Base-by-base conservation (phyloP, 2,797 vertebrate genomes). In the Tachyglossus aculeatus region DNA sequence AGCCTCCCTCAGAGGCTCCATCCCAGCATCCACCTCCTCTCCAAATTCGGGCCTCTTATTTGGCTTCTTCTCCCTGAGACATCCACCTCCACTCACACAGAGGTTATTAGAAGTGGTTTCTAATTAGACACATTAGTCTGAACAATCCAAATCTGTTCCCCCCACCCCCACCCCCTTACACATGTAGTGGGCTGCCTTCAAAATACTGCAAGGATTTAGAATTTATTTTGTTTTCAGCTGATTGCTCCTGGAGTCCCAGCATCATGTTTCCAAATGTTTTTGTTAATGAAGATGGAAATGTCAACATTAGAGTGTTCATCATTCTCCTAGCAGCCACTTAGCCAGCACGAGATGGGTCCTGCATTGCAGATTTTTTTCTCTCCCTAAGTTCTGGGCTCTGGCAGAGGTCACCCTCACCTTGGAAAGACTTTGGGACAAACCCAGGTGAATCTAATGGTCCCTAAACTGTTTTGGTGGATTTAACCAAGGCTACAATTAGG, bases 31-130 rank as follows among this genome's bases (percentile, higher is more conserved):
- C n/a, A 50, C 38, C n/a, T 59, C 75, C 37, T 39, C 54, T 38
- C 70, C 79, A 68, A 69, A 78, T 85, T 82, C 74, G 76, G 54
- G 21, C 71, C 16, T 81, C 25, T 55, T 25, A n/a, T 73, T 83
- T 85, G 71, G 38, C 34, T 84, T 81, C 36, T n/a, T 36, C 25
- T 74, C 55, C 69, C 15, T 64, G 48, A 81, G 80, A 58, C 19
- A 6, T 11, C 60, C 29, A 10, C 55, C 54, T 71, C n/a, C 76
- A 77, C 75, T 82, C 79, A 55, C 33, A 47, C 53, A 79, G 81
- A 84, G 34, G 47, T 77, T 79, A 78, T 69, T 69, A 74, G 67
- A 61, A 74, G 52, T 58, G 51, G 54, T 9, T 64, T 58, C 47
- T 75, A 63, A 4, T 67, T 74, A 50, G n/a, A 59, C 3, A 56